Evolutionary conservation across 2,797 vertebrate species (phyloP).

Genomic region (Sebastes nivosus): DNA sequence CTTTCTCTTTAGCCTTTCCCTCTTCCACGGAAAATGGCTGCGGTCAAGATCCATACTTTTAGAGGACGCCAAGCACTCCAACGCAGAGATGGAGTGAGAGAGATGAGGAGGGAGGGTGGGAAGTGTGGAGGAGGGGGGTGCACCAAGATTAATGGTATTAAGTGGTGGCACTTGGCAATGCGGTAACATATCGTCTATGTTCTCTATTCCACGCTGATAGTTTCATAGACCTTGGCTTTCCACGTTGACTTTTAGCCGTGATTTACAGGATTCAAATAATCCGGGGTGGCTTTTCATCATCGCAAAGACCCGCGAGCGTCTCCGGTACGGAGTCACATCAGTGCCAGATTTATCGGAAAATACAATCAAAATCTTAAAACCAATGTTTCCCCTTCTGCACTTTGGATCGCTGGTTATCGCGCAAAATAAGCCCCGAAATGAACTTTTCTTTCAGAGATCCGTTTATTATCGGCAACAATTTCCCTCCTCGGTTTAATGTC

Average conservation of each 20-base stretch:
- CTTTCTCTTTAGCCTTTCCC: conserved; percentile 83
- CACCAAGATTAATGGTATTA: conserved; percentile 81
- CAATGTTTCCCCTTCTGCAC: conserved; percentile 32
- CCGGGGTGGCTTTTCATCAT: conserved; percentile 61
- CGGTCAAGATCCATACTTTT: conserved; percentile 84
- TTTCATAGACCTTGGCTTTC: conserved; percentile 79
- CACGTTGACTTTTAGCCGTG: conserved; percentile 73
- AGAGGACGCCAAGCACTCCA: conserved; percentile 79
- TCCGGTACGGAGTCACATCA: conserved; percentile 16
- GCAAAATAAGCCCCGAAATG: background rate
- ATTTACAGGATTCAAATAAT: conserved; percentile 80
- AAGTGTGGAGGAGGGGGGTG: background rate
- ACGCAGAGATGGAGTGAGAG: conserved; percentile 67
- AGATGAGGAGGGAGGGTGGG: conserved; percentile 20
- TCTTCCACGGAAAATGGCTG: conserved; percentile 81
- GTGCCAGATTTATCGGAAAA: conserved; percentile 44
- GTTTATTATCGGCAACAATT: conserved; percentile 25
- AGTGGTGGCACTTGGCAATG: conserved; percentile 81
- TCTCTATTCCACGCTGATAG: conserved; percentile 73
- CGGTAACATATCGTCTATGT: conserved; percentile 73
- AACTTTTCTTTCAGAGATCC: conserved; percentile 28
- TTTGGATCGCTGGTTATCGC: conserved; percentile 52
- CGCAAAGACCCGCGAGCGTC: conserved; percentile 19
- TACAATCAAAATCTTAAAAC: conserved; percentile 40
- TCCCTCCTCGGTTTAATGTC: conserved; percentile 62